These are phyloP conservation scores for Sebastes kiyomatsui DNA, from an alignment of 2,797 vertebrate genomes.

Conservation along the genomic window DNA sequence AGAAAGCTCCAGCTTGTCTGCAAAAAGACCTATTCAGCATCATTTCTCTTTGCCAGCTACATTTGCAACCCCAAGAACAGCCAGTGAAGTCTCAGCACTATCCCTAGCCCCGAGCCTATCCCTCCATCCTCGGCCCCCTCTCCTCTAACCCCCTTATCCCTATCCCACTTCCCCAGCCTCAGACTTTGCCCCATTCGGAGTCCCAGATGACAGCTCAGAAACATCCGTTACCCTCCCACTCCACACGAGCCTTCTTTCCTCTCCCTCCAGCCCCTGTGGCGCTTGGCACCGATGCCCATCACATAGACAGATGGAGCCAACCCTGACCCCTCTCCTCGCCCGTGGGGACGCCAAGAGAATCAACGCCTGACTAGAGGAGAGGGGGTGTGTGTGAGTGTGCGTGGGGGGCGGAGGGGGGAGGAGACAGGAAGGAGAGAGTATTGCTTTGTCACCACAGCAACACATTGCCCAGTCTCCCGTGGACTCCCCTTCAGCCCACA, in stretches of 20 bases:
- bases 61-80: conserved; percentile 18
- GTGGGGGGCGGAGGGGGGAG: not conserved
- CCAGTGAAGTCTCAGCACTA: conserved; percentile 34
- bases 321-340: conserved; percentile 78
- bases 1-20: conserved; percentile 54
- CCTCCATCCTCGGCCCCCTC: conserved; percentile 5
- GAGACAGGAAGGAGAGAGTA: conserved; percentile 39
- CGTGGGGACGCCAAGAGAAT: conserved; percentile 65
- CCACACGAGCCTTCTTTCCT: conserved; percentile 61
- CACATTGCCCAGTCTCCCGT: conserved; percentile 49
- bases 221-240: conserved; percentile 63
- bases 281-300: conserved; percentile 77
- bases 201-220: conserved; percentile 71
- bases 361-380: conserved; percentile 65
- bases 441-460: conserved; percentile 69
- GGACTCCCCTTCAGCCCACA: conserved; percentile 35
- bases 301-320: conserved; percentile 80
- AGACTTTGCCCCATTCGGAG: conserved; percentile 42
- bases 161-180: conserved; percentile 15
- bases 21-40: conserved; percentile 73
- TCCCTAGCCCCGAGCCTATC: not conserved
- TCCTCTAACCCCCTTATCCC: conserved; percentile 9
- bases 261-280: conserved; percentile 63
- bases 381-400: conserved; percentile 11
- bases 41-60: conserved; percentile 21